Evolutionary conservation across 2,888 invertebrate genomes (phyloP), one percentile per base, ranked within the genome.

Genomic region (Hyposoter dolosus): DNA sequence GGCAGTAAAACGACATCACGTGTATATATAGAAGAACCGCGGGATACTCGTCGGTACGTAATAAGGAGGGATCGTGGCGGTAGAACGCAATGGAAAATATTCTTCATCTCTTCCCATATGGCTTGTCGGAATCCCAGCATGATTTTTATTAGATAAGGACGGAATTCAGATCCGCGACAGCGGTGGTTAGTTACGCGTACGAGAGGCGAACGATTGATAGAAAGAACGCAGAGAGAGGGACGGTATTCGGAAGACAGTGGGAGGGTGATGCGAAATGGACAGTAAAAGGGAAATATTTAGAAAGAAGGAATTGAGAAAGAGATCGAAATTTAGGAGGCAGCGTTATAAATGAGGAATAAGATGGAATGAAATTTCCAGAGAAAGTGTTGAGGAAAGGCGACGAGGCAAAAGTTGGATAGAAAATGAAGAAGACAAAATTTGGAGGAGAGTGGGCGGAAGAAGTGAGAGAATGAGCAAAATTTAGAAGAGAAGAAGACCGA

Each of bases 1-100:
- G 40, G 43, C 43, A 9, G 50, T 47, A 19, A 40, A 71, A 53
- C 40, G 74, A 65, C 65, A 74, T 81, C 74, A 66, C 81, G 74
- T 53, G 66, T 43, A 81, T 40, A 53, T 65, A 76, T 47, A 78
- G 60, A 53, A 35, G 69, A 74, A 75, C 79, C 79, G 82, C 78
- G 79, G 75, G 84, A 69, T 63, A 63, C 78, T 85, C 69, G 79
- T 78, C 65, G 82, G 82, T 47, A 65, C 85, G 82, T 82, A 85
- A 85, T 85, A 82, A 85, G 85, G 35, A 85, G 82, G 66, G 85
- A 85, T 79, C 84, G 45, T 4, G 35, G 35, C 77, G 68, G 68
- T 40, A 74, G 65, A 79, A 60, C 35, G 69, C 60, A 69, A 69
- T 56, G 56, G 79, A 79, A 60, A 80, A 35, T 63, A 17, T 2